Percentiles rank a stretch among this genome's conserved stretches.
Conservation (phyloP, 1,140 invertebrate genomes). For the Dendrolimus punctatus region DNA sequence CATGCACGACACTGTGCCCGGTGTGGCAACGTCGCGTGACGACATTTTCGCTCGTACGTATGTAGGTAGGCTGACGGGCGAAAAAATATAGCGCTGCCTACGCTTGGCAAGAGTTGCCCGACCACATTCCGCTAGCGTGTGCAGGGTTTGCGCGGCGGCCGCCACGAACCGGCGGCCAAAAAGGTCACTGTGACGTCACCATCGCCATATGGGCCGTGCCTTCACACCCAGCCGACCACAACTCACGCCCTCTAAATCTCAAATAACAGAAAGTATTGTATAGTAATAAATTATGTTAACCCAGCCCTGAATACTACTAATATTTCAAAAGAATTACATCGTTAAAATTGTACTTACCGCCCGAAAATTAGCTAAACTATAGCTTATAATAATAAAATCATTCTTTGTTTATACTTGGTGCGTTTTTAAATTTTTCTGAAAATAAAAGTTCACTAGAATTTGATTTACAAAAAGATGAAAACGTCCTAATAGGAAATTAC, state of each 20-base stretch:
- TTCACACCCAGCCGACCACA: slow-evolving; percentile 32
- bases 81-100: slow-evolving; percentile 71
- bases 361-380: too few species aligned
- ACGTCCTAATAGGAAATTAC: too few species aligned
- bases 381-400: too few species aligned
- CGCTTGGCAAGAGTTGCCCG: slow-evolving; percentile 58
- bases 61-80: slow-evolving; percentile 67
- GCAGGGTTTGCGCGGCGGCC: slow-evolving; percentile 34
- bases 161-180: slow-evolving; percentile 53
- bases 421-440: too few species aligned
- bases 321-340: too few species aligned
- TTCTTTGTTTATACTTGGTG: too few species aligned
- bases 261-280: neutral
- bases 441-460: too few species aligned
- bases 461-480: too few species aligned
- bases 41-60: slow-evolving; percentile 72
- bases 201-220: slow-evolving; percentile 55
- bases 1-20: slow-evolving; percentile 47
- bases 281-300: too few species aligned
- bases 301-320: too few species aligned
- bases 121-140: slow-evolving; percentile 67
- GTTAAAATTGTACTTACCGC: too few species aligned
- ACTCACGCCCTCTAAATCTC: slow-evolving; percentile 39
- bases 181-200: slow-evolving; percentile 67
- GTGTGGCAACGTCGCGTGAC: slow-evolving; percentile 71